Conservation (phyloP, 2,888 invertebrate species). For the Horisme vitalbata region DNA sequence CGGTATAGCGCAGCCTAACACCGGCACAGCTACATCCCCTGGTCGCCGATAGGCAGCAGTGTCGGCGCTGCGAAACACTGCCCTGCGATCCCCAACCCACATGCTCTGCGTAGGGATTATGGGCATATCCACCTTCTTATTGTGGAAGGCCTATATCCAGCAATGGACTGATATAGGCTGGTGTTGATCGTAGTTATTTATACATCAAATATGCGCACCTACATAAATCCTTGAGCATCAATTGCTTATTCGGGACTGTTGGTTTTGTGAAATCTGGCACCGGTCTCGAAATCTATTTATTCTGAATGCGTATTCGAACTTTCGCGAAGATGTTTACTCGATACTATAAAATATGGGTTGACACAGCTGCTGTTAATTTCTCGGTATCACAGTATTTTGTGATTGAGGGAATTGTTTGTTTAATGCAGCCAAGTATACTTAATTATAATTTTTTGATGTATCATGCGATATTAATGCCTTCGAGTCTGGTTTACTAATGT, state of each 20-base stretch:
- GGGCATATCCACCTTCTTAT: no score
- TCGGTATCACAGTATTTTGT: slow-evolving; percentile 19
- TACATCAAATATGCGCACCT: no score
- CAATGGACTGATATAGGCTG: no score
- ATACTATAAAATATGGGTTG: slow-evolving; percentile 22
- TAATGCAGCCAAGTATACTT: slow-evolving; percentile 12
- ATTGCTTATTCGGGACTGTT: slow-evolving; percentile 31
- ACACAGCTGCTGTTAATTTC: slow-evolving; percentile 24
- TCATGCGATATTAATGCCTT: background rate
- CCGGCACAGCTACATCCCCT: no score
- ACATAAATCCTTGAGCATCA: slow-evolving; percentile 25
- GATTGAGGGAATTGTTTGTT: slow-evolving; percentile 22
- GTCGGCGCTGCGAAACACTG: no score
- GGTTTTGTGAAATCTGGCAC: slow-evolving; percentile 34
- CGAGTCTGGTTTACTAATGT: background rate
- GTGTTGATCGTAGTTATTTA: no score
- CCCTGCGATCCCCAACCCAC: no score
- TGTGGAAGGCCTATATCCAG: no score
- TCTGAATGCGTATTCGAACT: slow-evolving; percentile 20
- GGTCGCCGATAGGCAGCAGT: no score
- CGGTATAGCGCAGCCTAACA: no score
- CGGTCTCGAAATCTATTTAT: slow-evolving; percentile 24
- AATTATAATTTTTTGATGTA: background rate
- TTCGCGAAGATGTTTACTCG: slow-evolving; percentile 28
- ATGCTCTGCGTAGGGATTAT: no score